Evolutionary conservation across 2,888 invertebrate species (phyloP).

Genomic region (Drosophila birchii): DNA sequence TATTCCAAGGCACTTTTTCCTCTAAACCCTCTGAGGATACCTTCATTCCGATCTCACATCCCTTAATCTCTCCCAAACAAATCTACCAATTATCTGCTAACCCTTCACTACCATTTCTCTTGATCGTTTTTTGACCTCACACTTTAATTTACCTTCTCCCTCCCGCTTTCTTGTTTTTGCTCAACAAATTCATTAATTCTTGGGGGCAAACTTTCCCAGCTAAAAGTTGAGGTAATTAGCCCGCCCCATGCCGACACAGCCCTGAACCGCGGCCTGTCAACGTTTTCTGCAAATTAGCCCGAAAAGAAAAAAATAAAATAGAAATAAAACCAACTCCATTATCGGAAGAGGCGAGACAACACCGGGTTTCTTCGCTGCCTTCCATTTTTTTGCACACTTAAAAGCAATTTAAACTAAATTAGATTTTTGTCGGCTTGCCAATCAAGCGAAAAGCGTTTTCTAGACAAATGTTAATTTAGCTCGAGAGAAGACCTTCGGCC

Average conservation of each 20-base stretch:
- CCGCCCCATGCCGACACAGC: slow-evolving; percentile 42
- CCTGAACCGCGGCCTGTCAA: slow-evolving; percentile 43
- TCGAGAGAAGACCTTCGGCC: slow-evolving; percentile 43
- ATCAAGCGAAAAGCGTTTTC: slow-evolving; percentile 58
- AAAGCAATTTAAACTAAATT: slow-evolving; percentile 77
- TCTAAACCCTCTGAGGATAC: neutral
- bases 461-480: slow-evolving; percentile 56
- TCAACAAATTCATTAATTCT: slow-evolving; percentile 39
- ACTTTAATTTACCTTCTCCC: neutral
- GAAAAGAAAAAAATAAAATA: slow-evolving; percentile 4
- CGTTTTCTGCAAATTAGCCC: slow-evolving; percentile 49
- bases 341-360: slow-evolving; percentile 35
- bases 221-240: slow-evolving; percentile 39
- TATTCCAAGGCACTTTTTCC: neutral
- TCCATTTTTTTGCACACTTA: slow-evolving; percentile 56
- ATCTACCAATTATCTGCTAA: neutral
- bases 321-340: slow-evolving; percentile 38
- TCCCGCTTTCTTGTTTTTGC: neutral
- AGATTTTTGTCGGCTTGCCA: slow-evolving; percentile 65
- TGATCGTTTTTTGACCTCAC: slow-evolving; percentile 25
- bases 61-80: neutral
- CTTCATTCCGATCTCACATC: neutral
- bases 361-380: slow-evolving; percentile 44
- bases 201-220: slow-evolving; percentile 44
- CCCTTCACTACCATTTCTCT: slow-evolving; percentile 1